Percentiles rank a stretch among this genome's conserved stretches.
phyloP scores from a whole-genome alignment of 2,888 invertebrate genomes.

The Chloroclystis v-ata region DNA sequence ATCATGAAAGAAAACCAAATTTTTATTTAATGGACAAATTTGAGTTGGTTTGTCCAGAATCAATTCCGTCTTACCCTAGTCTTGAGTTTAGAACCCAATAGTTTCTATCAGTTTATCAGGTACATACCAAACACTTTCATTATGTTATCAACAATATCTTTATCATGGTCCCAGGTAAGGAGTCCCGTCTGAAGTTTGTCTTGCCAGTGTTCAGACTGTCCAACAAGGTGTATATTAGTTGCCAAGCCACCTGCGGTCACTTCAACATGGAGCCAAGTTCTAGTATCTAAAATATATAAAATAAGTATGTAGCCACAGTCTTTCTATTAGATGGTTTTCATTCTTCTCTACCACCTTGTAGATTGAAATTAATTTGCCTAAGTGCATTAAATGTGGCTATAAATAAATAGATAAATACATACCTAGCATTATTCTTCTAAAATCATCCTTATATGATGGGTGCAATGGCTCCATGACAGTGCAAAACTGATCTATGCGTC shows the following conservation, averaged over 20 bases:
- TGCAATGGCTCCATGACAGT: constrained; percentile 57
- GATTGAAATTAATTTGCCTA: not conserved
- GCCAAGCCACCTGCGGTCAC: constrained; percentile 57
- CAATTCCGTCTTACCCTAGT: too few species aligned
- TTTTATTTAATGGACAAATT: too few species aligned
- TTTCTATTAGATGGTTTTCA: not conserved
- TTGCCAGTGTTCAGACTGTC: constrained; percentile 54
- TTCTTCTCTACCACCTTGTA: not conserved
- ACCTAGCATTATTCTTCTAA: constrained; percentile 61
- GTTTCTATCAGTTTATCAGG: too few species aligned
- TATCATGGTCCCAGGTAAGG: constrained; percentile 63
- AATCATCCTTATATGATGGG: constrained; percentile 59
- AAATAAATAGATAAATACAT: constrained; percentile 12
- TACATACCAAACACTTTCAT: constrained; percentile 55
- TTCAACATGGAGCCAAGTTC: constrained; percentile 65
- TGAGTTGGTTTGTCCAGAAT: too few species aligned
- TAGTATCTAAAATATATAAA: constrained; percentile 47
- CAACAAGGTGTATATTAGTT: constrained; percentile 57
- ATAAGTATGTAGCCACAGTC: not conserved
- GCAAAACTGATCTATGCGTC: constrained; percentile 52
- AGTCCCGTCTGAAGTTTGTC: constrained; percentile 55
- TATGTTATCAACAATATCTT: constrained; percentile 61
- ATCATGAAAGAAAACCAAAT: too few species aligned
- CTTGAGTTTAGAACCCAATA: too few species aligned
- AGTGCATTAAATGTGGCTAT: too few species aligned